Percentiles rank a stretch among this genome's conserved stretches.
Evolutionary conservation across 2,888 invertebrate genomes (phyloP).

Genomic region (Polydrusus cervinus): DNA sequence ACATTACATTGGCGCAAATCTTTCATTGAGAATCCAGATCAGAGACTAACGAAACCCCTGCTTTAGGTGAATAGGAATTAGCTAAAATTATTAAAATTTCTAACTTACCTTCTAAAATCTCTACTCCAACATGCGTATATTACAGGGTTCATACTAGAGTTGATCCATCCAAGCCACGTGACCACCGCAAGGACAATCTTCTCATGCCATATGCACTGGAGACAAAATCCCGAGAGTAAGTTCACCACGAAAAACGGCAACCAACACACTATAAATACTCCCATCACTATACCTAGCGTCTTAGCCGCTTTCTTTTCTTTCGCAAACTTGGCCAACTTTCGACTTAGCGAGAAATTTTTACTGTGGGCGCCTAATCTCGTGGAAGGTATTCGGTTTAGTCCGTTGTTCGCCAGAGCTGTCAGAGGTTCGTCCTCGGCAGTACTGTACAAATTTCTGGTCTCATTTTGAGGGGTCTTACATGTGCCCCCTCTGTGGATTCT

Average conservation of each 20-base stretch:
- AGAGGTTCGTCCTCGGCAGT: constrained; percentile 84
- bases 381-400: constrained; percentile 80
- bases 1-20: too few species aligned
- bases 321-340: constrained; percentile 95
- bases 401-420: constrained; percentile 86
- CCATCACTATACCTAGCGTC: constrained; percentile 97
- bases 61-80: too few species aligned
- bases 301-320: constrained; percentile 96
- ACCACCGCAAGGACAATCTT: constrained; percentile 91
- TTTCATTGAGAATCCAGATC: too few species aligned
- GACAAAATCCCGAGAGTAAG: constrained; percentile 91
- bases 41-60: too few species aligned
- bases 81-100: not conserved
- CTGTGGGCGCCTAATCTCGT: constrained; percentile 77
- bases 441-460: constrained; percentile 69
- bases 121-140: constrained; percentile 99
- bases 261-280: constrained; percentile 98
- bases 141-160: constrained; percentile 97
- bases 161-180: constrained; percentile 96
- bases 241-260: constrained; percentile 97
- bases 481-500: constrained; percentile 95
- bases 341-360: constrained; percentile 93
- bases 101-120: constrained; percentile 90
- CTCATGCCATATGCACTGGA: constrained; percentile 89
- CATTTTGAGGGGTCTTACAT: constrained; percentile 74